Conservation (phyloP, 2,113 vertebrate genomes). For the Pycnonotus jocosus region DNA sequence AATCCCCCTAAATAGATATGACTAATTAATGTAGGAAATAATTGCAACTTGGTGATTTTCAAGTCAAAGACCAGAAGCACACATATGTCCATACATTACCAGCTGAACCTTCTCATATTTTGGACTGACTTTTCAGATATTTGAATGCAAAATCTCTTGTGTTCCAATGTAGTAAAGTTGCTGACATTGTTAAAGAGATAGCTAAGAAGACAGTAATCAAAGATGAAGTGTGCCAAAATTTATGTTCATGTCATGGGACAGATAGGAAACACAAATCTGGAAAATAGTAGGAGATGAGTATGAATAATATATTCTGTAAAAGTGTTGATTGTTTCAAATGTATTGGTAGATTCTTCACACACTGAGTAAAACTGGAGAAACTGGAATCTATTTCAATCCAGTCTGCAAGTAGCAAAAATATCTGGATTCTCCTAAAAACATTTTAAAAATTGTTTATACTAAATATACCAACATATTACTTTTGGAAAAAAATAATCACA, state of each 20-base stretch:
- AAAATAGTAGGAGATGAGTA: not conserved
- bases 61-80: not conserved
- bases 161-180: not conserved
- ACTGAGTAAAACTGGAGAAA: not conserved
- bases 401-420: not conserved
- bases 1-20: not conserved
- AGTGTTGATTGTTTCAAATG: not conserved
- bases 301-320: not conserved
- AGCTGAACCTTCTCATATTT: not conserved
- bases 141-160: not conserved
- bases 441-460: not conserved
- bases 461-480: not conserved
- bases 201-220: not conserved
- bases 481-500: not conserved
- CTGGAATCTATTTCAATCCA: not conserved
- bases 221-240: not conserved
- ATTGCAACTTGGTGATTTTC: not conserved
- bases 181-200: not conserved
- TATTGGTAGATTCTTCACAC: not conserved
- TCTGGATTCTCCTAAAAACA: not conserved
- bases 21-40: not conserved
- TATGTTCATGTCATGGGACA: rapidly evolving
- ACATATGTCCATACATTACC: rapidly evolving
- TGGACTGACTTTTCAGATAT: not conserved
- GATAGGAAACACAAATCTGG: not conserved